Evolutionary conservation across 2,888 invertebrate species (phyloP).

Genomic region (Perithous albicinctus): DNA sequence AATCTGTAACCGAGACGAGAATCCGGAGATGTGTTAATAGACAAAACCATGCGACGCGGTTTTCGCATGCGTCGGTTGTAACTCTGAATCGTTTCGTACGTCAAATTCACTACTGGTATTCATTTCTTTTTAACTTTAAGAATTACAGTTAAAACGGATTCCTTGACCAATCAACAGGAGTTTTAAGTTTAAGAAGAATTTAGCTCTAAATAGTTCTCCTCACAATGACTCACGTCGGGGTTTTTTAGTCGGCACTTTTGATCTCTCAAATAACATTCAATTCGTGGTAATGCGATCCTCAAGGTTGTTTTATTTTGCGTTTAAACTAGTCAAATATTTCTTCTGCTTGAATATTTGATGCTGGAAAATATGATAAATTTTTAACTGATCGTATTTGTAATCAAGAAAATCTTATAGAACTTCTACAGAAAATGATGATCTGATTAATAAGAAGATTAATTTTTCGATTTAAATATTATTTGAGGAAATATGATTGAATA

Average conservation of each 20-base stretch:
- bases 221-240: background rate
- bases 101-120: background rate
- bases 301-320: background rate
- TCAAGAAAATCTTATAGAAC: too few relatives aligned
- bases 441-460: background rate
- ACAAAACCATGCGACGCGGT: background rate
- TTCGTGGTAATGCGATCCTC: background rate
- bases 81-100: background rate
- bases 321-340: background rate
- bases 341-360: background rate
- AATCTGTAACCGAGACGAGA: conserved; percentile 80
- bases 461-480: background rate
- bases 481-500: too few relatives aligned
- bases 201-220: background rate
- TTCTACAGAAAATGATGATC: too few relatives aligned
- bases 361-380: background rate
- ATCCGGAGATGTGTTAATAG: background rate
- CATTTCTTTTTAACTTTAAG: background rate
- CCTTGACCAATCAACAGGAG: background rate
- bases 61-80: background rate
- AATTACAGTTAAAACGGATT: background rate
- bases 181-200: background rate
- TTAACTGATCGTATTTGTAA: background rate
- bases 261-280: background rate
- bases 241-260: conserved; percentile 6